Percentiles rank a stretch among this genome's conserved stretches.
Conservation (phyloP, 2,888 invertebrate species). For the Epinotia demarniana region DNA sequence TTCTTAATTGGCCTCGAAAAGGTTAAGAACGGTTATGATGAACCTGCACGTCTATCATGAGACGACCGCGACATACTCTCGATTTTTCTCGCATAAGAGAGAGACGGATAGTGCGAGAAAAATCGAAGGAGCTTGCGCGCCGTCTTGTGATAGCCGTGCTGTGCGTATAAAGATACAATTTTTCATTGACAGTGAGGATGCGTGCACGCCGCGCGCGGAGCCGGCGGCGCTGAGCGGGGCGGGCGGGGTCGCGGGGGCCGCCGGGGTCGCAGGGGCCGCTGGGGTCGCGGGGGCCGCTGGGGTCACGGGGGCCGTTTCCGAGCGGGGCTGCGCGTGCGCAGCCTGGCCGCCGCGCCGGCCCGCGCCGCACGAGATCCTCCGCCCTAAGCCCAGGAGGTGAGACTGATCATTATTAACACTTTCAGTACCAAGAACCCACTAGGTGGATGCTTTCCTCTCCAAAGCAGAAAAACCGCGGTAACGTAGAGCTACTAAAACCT, state of each 20-base stretch:
- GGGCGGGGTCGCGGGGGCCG: slow-evolving; percentile 50
- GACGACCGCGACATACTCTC: no score
- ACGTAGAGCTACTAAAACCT: no score
- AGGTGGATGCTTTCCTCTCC: no score
- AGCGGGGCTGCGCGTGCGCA: slow-evolving; percentile 77
- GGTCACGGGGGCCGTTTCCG: slow-evolving; percentile 54
- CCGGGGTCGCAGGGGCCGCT: slow-evolving; percentile 66
- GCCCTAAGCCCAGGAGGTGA: slow-evolving; percentile 93
- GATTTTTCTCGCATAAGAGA: no score
- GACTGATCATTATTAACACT: neutral
- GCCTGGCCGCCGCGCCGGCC: slow-evolving; percentile 77
- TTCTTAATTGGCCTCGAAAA: no score
- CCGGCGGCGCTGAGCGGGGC: slow-evolving; percentile 57
- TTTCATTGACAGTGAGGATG: slow-evolving; percentile 75
- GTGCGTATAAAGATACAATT: neutral
- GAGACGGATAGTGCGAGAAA: no score
- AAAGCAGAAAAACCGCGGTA: no score
- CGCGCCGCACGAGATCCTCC: slow-evolving; percentile 92
- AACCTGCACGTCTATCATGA: no score
- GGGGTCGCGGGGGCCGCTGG: slow-evolving; percentile 47
- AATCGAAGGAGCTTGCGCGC: no score
- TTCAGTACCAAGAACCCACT: no score
- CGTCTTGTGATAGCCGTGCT: no score
- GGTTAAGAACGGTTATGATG: no score
- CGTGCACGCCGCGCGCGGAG: slow-evolving; percentile 75